These are phyloP conservation scores for Sebastes elongatus DNA, from an alignment of 2,797 vertebrate genomes.

Conservation along the genomic window DNA sequence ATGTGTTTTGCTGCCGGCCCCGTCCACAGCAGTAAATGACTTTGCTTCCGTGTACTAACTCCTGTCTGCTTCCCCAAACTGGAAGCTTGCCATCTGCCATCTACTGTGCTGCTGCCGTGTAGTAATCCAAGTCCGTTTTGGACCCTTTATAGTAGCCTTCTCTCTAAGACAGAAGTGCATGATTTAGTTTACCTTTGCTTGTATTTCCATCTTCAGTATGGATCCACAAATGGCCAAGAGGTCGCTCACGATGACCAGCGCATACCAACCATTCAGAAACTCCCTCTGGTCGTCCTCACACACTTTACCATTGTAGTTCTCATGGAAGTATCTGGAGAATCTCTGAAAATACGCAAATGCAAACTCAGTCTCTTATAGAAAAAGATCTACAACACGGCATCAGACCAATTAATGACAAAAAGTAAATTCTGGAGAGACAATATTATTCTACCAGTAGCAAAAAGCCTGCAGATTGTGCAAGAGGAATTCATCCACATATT, in stretches of 20 bases:
- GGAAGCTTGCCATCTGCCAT: no score
- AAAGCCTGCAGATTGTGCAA: background rate
- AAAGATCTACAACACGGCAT: background rate
- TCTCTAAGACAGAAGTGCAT: background rate
- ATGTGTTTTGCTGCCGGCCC: no score
- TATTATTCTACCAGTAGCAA: no score
- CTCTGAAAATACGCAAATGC: constrained; percentile 77
- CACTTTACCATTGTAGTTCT: constrained; percentile 85
- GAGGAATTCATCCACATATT: background rate
- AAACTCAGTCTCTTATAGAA: background rate
- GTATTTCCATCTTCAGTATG: constrained; percentile 98
- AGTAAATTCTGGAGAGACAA: background rate
- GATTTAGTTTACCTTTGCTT: constrained; percentile 87
- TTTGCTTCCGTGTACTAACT: no score
- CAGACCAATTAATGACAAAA: background rate
- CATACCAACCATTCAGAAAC: constrained; percentile 95
- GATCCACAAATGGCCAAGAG: constrained; percentile 92
- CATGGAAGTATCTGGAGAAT: constrained; percentile 89
- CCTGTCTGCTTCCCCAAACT: no score
- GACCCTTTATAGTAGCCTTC: fast-evolving
- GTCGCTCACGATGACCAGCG: constrained; percentile 94
- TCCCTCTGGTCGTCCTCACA: constrained; percentile 87
- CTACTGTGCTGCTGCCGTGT: no score
- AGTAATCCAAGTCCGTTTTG: background rate
- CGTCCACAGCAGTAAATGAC: no score